phyloP scores from a whole-genome alignment of 2,888 invertebrate species.

The Amphimallon solstitiale region DNA sequence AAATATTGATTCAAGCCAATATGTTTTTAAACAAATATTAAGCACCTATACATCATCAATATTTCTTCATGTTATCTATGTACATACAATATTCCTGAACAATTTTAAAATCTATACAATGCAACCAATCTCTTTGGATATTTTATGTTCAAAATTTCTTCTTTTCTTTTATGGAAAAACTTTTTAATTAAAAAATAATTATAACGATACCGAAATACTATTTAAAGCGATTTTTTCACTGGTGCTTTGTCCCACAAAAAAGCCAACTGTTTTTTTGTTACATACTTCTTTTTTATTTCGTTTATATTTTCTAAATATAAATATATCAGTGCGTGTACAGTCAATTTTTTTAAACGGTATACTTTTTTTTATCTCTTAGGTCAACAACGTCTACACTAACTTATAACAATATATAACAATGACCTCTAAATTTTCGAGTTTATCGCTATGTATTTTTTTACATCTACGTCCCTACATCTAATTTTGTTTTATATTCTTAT shows the following conservation, averaged over 20 bases:
- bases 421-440: slow-evolving; percentile 55
- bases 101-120: slow-evolving; percentile 28
- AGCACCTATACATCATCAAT: slow-evolving; percentile 28
- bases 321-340: slow-evolving; percentile 39
- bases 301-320: slow-evolving; percentile 27
- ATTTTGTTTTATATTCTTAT: slow-evolving; percentile 44
- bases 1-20: background rate
- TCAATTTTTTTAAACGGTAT: slow-evolving; percentile 51
- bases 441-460: slow-evolving; percentile 34
- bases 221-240: slow-evolving; percentile 36
- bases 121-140: slow-evolving; percentile 28
- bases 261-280: slow-evolving; percentile 14
- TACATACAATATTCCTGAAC: slow-evolving; percentile 23
- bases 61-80: slow-evolving; percentile 13
- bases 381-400: slow-evolving; percentile 55
- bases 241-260: slow-evolving; percentile 36
- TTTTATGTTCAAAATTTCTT: background rate
- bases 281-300: slow-evolving; percentile 16
- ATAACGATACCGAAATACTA: slow-evolving; percentile 16
- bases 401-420: slow-evolving; percentile 63
- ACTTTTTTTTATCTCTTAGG: slow-evolving; percentile 51
- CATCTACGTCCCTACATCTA: slow-evolving; percentile 50
- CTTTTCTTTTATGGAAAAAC: background rate
- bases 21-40: slow-evolving; percentile 19
- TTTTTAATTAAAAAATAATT: slow-evolving; percentile 10